Evolutionary conservation across 2,888 invertebrate genomes (phyloP), one percentile per base, ranked within the genome.

Genomic region (Zelleria hepariella): DNA sequence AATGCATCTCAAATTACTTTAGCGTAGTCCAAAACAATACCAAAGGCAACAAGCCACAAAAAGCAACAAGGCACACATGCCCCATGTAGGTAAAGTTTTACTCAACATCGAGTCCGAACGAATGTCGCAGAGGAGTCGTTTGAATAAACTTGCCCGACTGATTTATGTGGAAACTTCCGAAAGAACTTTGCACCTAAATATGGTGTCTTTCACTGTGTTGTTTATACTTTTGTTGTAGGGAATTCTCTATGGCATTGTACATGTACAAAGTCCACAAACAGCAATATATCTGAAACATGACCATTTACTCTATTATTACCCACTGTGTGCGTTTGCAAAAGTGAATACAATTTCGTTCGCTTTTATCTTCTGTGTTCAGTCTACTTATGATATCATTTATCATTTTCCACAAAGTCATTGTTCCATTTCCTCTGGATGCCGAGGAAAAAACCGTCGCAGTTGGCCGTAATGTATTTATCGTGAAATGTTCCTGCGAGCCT

Each of bases 91-190:
- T 2, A 10, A 42, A 42, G 32, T 42, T 42, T 42, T 42, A 42
- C 32, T 42, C 15, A 42, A 15, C 32, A 42, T 42, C 15, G 32
- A 15, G 32, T 42, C 32, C 32, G 32, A 42, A 42, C 32, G 32
- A 15, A 42, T 42, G 32, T 49, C 49, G 71, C 76, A 74, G 73
- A 75, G 72, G 72, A 72, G 66, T 63, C 67, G 60, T 58, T 42
- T 56, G 32, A 56, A 32, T 42, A 42, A 56, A 56, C 15, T 56
- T 56, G 15, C 27, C 21, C 20, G n/a, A 27, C 56, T 56, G 47
- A 56, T 54, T 54, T 49, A 49, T 49, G 49, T 49, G 5, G 7
- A 49, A 54, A 54, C 54, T 42, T 42, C 15, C 32, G 32, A 42
- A 42, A 42, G 32, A 42, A 42, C 32, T 42, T 42, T 42, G 2